phyloP scores from a whole-genome alignment of 2,888 invertebrate species.

The Aethes cnicana region DNA sequence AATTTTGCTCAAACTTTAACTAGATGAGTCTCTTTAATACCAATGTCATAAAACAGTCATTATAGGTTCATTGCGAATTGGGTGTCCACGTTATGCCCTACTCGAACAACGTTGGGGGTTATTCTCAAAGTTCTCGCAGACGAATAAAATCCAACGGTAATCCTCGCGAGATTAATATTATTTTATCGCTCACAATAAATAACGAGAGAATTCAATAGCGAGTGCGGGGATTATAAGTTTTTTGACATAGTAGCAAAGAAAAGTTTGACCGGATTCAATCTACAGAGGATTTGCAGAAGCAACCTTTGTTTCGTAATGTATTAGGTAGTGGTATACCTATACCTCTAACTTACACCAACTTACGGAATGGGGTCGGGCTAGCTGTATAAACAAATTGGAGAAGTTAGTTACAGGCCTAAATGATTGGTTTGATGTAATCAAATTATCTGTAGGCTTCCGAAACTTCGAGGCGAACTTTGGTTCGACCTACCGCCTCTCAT shows the following conservation, averaged over 20 bases:
- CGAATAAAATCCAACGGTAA: slow-evolving; percentile 76
- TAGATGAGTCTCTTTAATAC: slow-evolving; percentile 18
- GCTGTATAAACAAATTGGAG: too few species aligned
- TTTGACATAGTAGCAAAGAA: slow-evolving; percentile 72
- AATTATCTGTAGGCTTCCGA: too few species aligned
- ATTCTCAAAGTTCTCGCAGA: slow-evolving; percentile 70
- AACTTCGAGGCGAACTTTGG: too few species aligned
- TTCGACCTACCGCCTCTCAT: too few species aligned
- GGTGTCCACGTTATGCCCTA: slow-evolving; percentile 58
- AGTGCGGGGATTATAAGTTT: slow-evolving; percentile 74
- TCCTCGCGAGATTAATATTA: slow-evolving; percentile 81
- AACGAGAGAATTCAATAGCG: slow-evolving; percentile 78
- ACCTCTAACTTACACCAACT: too few species aligned
- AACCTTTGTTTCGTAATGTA: slow-evolving; percentile 50
- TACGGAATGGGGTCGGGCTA: too few species aligned
- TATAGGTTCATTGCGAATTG: slow-evolving; percentile 47
- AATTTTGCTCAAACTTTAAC: slow-evolving; percentile 24
- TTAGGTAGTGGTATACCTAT: slow-evolving; percentile 15
- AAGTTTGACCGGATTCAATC: slow-evolving; percentile 75
- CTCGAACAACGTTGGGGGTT: slow-evolving; percentile 60
- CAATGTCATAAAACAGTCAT: slow-evolving; percentile 40
- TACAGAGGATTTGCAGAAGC: slow-evolving; percentile 67
- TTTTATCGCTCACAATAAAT: slow-evolving; percentile 81
- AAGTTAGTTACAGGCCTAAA: too few species aligned
- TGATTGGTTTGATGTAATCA: too few species aligned